These are phyloP conservation scores for Congeria kusceri DNA, from an alignment of 2,888 invertebrate genomes.

Conservation along the genomic window DNA sequence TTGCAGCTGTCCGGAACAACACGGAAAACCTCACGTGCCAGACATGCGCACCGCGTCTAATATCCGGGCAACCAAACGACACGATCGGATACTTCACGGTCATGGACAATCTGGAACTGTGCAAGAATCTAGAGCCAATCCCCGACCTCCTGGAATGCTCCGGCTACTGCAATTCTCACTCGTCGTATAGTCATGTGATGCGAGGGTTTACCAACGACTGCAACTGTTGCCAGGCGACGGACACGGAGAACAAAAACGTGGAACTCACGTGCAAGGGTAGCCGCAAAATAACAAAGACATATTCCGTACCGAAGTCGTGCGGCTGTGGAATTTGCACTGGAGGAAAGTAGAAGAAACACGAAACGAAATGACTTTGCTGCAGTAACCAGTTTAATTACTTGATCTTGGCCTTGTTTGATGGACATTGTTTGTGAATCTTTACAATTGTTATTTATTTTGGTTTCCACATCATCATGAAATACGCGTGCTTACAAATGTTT, in stretches of 20 bases:
- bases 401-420: neutral
- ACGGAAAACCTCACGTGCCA: conserved; percentile 51
- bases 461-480: conserved; percentile 40
- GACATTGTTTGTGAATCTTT: neutral
- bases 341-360: conserved; percentile 24
- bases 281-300: conserved; percentile 67
- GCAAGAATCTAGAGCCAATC: conserved; percentile 72
- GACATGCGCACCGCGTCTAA: conserved; percentile 70
- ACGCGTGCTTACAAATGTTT: neutral
- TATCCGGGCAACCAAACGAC: conserved; percentile 68
- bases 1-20: too few relatives aligned
- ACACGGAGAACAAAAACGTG: conserved; percentile 60
- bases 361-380: too few relatives aligned
- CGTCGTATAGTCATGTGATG: conserved; percentile 71
- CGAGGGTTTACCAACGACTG: conserved; percentile 71
- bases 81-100: conserved; percentile 75
- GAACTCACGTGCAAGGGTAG: conserved; percentile 73
- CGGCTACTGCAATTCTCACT: conserved; percentile 75
- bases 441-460: conserved; percentile 26
- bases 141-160: conserved; percentile 74
- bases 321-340: conserved; percentile 73
- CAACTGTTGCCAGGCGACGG: conserved; percentile 74
- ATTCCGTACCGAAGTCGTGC: conserved; percentile 71
- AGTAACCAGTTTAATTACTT: neutral
- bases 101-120: conserved; percentile 64